phyloP scores from a whole-genome alignment of 2,888 invertebrate genomes.

The Tolmerus cingulatus region DNA sequence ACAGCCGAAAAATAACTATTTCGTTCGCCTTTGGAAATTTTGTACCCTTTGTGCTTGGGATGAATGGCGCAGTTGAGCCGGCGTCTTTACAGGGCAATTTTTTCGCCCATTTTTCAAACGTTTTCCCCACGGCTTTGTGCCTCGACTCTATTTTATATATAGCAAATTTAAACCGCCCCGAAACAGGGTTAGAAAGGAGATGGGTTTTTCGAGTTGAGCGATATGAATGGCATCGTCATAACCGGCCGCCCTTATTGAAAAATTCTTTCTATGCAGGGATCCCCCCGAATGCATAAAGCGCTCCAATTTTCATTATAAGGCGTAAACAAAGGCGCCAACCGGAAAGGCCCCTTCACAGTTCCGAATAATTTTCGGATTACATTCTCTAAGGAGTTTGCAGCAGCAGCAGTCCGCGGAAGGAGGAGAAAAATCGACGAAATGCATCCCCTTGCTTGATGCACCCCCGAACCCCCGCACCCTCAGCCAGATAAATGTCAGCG shows the following conservation, averaged over 20 bases:
- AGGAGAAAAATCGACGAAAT: background rate
- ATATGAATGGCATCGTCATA: constrained; percentile 7
- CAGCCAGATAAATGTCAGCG: constrained; percentile 16
- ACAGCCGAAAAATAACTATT: background rate
- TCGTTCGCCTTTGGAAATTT: background rate
- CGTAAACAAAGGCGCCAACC: background rate
- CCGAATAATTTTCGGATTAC: background rate
- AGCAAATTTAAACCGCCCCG: constrained; percentile 1
- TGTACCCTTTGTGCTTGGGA: background rate
- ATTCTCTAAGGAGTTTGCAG: background rate
- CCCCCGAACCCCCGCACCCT: no score
- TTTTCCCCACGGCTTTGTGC: background rate
- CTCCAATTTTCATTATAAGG: background rate
- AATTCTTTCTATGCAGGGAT: background rate
- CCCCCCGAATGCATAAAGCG: background rate
- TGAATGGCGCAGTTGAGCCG: background rate
- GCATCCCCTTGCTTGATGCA: background rate
- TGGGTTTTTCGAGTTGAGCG: background rate
- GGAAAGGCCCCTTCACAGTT: background rate
- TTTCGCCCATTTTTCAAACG: background rate
- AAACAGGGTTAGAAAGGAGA: background rate
- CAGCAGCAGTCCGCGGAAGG: background rate
- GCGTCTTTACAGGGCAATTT: background rate
- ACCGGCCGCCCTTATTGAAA: constrained; percentile 12
- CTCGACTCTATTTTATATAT: background rate